These are phyloP conservation scores for Rhyacophila brunnea DNA, from an alignment of 1,140 invertebrate genomes.

Conservation along the genomic window DNA sequence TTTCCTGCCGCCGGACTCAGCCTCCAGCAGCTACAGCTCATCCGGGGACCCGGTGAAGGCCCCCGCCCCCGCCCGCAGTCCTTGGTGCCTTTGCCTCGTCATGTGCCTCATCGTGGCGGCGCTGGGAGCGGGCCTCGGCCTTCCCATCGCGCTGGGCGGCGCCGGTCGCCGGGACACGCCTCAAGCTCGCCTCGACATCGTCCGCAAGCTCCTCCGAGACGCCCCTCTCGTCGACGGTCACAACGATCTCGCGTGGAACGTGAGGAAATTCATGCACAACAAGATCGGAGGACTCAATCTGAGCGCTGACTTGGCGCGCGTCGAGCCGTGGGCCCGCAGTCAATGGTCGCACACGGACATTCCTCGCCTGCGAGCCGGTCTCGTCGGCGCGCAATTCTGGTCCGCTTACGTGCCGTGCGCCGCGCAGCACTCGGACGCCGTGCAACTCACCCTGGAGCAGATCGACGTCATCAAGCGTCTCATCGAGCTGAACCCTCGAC, in stretches of 20 bases:
- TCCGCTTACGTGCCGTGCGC: conserved; percentile 84
- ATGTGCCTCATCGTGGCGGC: conserved; percentile 46
- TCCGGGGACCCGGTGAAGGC: conserved; percentile 50
- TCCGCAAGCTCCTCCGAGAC: conserved; percentile 58
- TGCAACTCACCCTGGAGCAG: conserved; percentile 83
- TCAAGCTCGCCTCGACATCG: conserved; percentile 57
- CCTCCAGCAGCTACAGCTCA: conserved; percentile 50
- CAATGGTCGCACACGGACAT: conserved; percentile 89
- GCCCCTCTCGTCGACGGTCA: conserved; percentile 71
- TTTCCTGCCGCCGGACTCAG: conserved; percentile 49
- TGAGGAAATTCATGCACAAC: conserved; percentile 79
- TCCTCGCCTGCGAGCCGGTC: conserved; percentile 74
- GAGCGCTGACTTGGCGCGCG: conserved; percentile 67
- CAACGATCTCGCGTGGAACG: conserved; percentile 86
- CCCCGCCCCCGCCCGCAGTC: conserved; percentile 40
- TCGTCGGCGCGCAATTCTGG: conserved; percentile 80
- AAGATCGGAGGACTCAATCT: conserved; percentile 78
- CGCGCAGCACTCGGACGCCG: conserved; percentile 78
- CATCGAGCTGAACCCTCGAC: conserved; percentile 70
- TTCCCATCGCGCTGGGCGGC: conserved; percentile 47
- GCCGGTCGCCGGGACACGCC: conserved; percentile 56
- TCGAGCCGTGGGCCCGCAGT: conserved; percentile 77
- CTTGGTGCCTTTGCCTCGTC: conserved; percentile 49
- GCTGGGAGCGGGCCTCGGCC: conserved; percentile 47
- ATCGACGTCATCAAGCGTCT: conserved; percentile 86